Base-by-base conservation (phyloP, 2,797 vertebrate species). In the Esox lucius region DNA sequence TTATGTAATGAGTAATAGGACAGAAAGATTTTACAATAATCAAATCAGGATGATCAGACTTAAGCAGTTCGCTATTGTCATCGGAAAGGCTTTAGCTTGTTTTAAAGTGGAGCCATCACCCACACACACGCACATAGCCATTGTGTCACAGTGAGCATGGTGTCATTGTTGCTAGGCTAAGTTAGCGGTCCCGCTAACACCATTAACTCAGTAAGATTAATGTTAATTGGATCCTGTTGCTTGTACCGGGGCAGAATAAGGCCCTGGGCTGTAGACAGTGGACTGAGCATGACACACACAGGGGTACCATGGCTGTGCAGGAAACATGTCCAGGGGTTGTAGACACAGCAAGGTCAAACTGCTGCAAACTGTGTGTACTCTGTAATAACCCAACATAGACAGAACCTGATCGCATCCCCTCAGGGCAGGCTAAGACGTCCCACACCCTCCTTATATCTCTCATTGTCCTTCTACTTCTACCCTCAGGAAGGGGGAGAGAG, bases 221-320 rank as follows among this genome's bases (percentile, higher is more conserved):
- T 11, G 59, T 74, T 92, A 91, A 93, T 92, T 88, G 88, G 87
- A 91, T 92, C 88, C 87, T 88, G 85, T 84, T 81, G 70, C 49
- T 83, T 13, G 75, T 80, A 73, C 24, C 83, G 88, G 87, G 87
- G 85, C 87, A 86, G 83, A 89, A 84, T 86, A 78, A 85, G 11
- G 82, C 92, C 90, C 82, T 74, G 46, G 88, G 89, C 89, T 86
- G 81, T 71, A 80, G 89, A 88, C 73, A 85, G 59, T 16, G 17
- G 70, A 24, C 77, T 15, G n/a, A 46, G 76, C 48, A 22, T 22
- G 19, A 26, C 53, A 62, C 64, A 66, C 13, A 66, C 68, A 66
- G 68, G 48, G 16, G 68, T 26, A 69, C 74, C 33, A 17, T 8
- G 42, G 33, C 67, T 46, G 11, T 19, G n/a, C 33, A 69, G n/a